Evolutionary conservation across 2,888 invertebrate species (phyloP), one percentile per base, ranked within the genome.

Genomic region (Dorcus parallelipipedus): DNA sequence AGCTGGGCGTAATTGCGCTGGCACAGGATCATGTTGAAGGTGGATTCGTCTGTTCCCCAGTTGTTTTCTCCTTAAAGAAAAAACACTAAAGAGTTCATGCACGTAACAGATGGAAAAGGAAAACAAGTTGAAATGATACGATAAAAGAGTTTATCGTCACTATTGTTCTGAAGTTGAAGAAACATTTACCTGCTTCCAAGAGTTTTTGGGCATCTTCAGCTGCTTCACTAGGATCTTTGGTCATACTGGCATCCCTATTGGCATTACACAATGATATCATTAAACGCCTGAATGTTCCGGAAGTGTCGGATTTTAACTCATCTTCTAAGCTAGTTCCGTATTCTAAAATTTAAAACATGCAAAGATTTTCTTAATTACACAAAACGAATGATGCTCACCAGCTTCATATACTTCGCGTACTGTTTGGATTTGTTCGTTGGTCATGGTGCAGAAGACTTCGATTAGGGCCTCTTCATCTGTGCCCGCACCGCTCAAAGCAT

Each of bases 401-500:
- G 86, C 83, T 69, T 89, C 84, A 72, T 93, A 93, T 38, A 90
- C 87, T 65, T 86, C 85, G 61, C 89, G 85, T 71, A 94, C 91
- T 52, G 87, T 86, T 65, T 86, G 83, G 64, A 94, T 90, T 75
- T 93, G 93, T 54, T 86, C 83, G 78, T 96, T 96, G 61, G 90
- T 89, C 72, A 93, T 83, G 7, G 94, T 91, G 71, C 93, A 92
- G 74, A 96, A 82, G 54, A 95, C 88, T 78, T 96, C 95, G 58
- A 95, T 90, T 54, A 96, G 84, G 9, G 88, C 88, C 67, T 90
- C 91, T 76, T 91, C 92, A 64, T 96, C 92, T 0, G 95, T 95
- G 38, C 95, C 93, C 67, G 91, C 86, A 52, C 94, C 94, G 79
- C 93, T 94, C 93, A 95, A 94, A 0, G 94, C 94, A 69, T 89